Evolutionary conservation across 2,797 vertebrate genomes (phyloP), one percentile per base, ranked within the genome.

Genomic region (Choloepus didactylus): DNA sequence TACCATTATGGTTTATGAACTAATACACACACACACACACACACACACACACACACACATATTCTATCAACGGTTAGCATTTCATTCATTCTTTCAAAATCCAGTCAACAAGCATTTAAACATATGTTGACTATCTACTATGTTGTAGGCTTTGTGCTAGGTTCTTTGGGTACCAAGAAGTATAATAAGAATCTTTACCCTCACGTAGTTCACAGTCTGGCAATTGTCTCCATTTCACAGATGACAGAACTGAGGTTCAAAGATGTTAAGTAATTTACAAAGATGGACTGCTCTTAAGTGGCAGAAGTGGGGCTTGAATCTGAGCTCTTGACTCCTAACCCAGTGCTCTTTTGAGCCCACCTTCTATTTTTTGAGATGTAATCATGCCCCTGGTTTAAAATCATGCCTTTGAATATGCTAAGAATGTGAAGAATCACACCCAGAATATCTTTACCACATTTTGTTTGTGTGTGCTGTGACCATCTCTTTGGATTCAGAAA

Each of bases 71-170:
- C 16, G 73, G 15, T 9, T 38, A 44, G 2, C 31, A 3, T 93
- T 84, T 87, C 12, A 29, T 72, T 41, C 8, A 29, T 66, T 77
- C n/a, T 75, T 89, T 75, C 35, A 75, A 84, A 94, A 91, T 91
- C 54, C 38, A 83, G 38, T 80, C 31, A 81, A 25, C 10, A 60
- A 77, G 35, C 8, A 87, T 56, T 62, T 49, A 67, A 59, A 44
- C 27, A 56, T 62, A 44, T 76, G 60, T 21, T 69, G 87, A 81
- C 23, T 25, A 73, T 15, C 12, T 64, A 27, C 7, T 54, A 2
- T 31, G 29, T 72, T 69, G 9, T 54, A 92, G 67, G 31, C 25
- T 56, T 44, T 76, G 35, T 46, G 15, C 10, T 84, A 62, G 56
- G 31, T 25, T 62, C 25, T 69, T 11, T 77, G 56, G 10, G 46